Conservation (phyloP, 2,113 vertebrate genomes). For the Lanius ludovicianus region DNA sequence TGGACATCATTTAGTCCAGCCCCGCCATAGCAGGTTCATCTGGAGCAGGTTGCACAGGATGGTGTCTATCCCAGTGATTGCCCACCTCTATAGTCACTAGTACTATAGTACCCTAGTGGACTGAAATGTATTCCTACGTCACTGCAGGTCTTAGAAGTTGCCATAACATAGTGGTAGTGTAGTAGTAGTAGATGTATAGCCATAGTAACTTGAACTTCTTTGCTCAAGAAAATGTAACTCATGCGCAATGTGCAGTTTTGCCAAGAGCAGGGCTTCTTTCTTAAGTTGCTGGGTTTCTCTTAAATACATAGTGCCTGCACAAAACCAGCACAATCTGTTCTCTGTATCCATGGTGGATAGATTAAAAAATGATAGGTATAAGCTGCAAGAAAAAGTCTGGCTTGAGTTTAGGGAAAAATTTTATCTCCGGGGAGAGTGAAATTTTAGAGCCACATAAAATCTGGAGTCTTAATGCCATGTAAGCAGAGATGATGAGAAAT, state of each 20-base stretch:
- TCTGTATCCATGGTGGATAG: neutral
- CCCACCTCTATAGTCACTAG: neutral
- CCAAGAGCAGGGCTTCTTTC: neutral
- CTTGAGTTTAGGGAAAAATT: accelerated
- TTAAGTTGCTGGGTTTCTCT: neutral
- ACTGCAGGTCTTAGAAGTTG: neutral
- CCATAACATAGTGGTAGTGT: neutral
- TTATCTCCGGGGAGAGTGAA: neutral
- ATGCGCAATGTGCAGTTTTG: neutral
- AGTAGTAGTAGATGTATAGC: neutral
- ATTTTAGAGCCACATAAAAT: neutral
- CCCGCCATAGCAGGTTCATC: accelerated
- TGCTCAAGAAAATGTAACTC: neutral
- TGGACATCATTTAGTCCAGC: neutral
- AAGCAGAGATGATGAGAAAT: neutral
- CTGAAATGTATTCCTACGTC: neutral
- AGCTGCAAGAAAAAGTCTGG: neutral
- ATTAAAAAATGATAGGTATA: neutral
- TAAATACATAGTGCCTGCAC: neutral
- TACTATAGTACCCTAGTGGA: neutral
- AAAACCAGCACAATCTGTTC: neutral
- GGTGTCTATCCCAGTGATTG: neutral
- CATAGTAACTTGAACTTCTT: neutral
- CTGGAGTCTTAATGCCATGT: neutral
- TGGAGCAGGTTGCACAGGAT: neutral